Percentiles rank a stretch among this genome's conserved stretches.
Evolutionary conservation across 2,797 vertebrate species (phyloP).

Genomic region (Chlorospingus flavigularis): DNA sequence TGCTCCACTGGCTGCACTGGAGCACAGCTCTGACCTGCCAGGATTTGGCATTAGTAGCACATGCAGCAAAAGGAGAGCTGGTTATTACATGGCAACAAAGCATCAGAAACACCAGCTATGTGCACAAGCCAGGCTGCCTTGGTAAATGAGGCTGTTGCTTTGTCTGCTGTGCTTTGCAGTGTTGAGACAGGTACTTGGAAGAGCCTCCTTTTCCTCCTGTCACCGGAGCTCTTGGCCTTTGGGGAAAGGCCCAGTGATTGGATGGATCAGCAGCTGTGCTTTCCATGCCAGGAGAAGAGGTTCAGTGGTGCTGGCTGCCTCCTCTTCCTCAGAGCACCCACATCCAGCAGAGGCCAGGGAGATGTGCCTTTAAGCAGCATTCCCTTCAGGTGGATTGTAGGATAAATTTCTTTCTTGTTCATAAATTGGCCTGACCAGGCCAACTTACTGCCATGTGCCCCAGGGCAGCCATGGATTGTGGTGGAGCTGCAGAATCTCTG

Average conservation of each 20-base stretch:
- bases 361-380: neutral
- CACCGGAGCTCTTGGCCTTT: neutral
- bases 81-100: neutral
- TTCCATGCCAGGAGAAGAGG: neutral
- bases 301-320: neutral
- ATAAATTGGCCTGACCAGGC: neutral
- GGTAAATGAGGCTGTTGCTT: neutral
- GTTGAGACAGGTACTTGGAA: neutral
- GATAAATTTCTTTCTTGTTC: neutral
- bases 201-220: neutral
- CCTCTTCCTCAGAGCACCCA: neutral
- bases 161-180: neutral
- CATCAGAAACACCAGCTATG: neutral
- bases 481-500: neutral
- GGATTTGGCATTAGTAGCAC: neutral
- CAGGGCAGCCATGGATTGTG: neutral
- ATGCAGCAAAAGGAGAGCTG: neutral
- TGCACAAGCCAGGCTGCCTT: neutral
- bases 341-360: neutral
- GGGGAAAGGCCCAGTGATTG: neutral
- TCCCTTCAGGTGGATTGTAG: neutral
- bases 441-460: neutral
- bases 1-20: neutral
- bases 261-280: neutral
- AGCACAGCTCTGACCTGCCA: neutral